Evolutionary conservation across 2,113 vertebrate species (phyloP), one percentile per base, ranked within the genome.

Genomic region (Mobula hypostoma): DNA sequence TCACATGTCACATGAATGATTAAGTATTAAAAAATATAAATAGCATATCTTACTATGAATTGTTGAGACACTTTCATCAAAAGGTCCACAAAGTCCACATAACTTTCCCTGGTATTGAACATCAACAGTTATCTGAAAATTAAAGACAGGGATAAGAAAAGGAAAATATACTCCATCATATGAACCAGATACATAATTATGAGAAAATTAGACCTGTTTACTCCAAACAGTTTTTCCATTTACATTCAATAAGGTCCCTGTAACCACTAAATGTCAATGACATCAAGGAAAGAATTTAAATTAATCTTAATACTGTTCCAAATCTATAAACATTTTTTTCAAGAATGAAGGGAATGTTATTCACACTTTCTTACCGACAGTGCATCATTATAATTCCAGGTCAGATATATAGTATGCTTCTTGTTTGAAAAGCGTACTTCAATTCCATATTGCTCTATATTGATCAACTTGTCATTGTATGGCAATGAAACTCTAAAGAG

Each of bases 1-100:
- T 29, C 66, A 15, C 17, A 74, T 21, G n/a, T 32, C 29, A 66
- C 17, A 32, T 17, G 15, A 32, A 90, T 48, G 70, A 76, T 56
- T 76, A 27, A 74, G 70, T 72, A 48, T 29, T 56, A 74, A 70
- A 2, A 6, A 21, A 32, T 6, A 93, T 8, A 76, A 70, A 72
- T 70, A 27, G 1, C 19, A 36, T 93, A 72, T 27, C 95, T 95
- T 95, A 96, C 96, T 96, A 95, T 94, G 83, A n/a, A 74, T 95
- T 29, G 2, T 94, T 94, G 95, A 94, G 70, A 48, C 15, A 74
- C 11, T 74, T 76, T 48, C 32, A 74, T 72, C 32, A 94, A 95
- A 96, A 94, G 94, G 93, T 17, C 96, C 96, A 94, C 95, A 96
- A 79, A 96, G 95, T 70, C 96, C 96, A 83, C 96, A 96, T 15